These are phyloP conservation scores for Oncorhynchus keta DNA, from an alignment of 2,113 vertebrate species.

Conservation along the genomic window DNA sequence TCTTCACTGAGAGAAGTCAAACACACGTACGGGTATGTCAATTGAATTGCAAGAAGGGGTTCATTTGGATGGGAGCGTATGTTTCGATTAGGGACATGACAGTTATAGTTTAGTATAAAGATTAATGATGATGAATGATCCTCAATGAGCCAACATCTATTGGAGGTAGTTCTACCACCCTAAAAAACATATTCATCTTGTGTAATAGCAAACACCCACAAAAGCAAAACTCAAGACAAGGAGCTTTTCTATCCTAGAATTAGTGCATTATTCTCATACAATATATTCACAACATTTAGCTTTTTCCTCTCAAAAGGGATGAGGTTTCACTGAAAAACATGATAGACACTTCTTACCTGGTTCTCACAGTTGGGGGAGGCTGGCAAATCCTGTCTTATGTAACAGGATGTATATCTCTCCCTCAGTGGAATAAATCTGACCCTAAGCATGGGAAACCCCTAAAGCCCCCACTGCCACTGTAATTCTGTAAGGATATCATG, in stretches of 20 bases:
- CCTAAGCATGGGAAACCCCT: constrained; percentile 58
- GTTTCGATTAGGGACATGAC: neutral
- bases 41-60: neutral
- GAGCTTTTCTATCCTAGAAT: neutral
- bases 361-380: neutral
- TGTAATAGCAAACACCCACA: neutral
- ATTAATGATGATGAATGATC: neutral
- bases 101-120: neutral
- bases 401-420: constrained; percentile 9
- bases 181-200: neutral
- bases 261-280: neutral
- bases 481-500: constrained; percentile 64
- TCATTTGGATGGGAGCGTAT: neutral
- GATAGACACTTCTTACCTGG: neutral
- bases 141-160: neutral
- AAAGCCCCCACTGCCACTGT: constrained; percentile 30
- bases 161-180: neutral
- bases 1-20: no score
- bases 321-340: neutral
- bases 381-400: neutral
- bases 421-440: constrained; percentile 26
- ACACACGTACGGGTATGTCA: no score
- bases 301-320: neutral
- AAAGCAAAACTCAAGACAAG: neutral
- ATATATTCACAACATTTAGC: neutral